Percentiles rank a stretch among this genome's conserved stretches.
phyloP scores from a whole-genome alignment of 2,888 invertebrate genomes.

The Diadegma fenestrale region DNA sequence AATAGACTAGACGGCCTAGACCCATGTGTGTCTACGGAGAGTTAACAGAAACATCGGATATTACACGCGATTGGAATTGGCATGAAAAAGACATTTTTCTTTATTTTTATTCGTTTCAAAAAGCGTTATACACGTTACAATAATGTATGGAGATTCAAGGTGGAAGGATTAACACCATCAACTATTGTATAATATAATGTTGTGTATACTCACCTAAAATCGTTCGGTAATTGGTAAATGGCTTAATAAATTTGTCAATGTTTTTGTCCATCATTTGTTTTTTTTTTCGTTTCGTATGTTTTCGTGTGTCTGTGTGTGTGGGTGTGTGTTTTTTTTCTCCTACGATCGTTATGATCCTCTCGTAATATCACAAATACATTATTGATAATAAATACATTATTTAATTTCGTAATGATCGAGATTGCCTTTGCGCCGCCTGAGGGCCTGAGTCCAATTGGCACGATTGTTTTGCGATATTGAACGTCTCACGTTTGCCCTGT shows the following conservation, averaged over 20 bases:
- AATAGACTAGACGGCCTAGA: too few species aligned
- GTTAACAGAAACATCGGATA: background rate
- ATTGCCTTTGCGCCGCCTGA: conserved; percentile 78
- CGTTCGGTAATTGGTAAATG: conserved; percentile 81
- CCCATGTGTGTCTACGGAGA: too few species aligned
- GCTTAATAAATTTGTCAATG: conserved; percentile 79
- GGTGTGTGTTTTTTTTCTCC: conserved; percentile 32
- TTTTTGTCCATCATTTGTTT: conserved; percentile 40
- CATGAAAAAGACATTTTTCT: conserved; percentile 79
- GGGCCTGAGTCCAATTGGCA: conserved; percentile 73
- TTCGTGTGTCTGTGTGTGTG: conserved; percentile 6
- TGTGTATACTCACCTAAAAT: conserved; percentile 83
- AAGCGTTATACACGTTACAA: conserved; percentile 83
- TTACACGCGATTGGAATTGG: conserved; percentile 63
- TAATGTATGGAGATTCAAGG: conserved; percentile 80
- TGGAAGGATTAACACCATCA: conserved; percentile 80
- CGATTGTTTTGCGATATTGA: conserved; percentile 78
- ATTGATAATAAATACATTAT: conserved; percentile 69
- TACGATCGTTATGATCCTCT: conserved; percentile 31
- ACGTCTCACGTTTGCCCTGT: conserved; percentile 82
- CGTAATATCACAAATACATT: conserved; percentile 82
- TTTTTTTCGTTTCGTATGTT: conserved; percentile 14
- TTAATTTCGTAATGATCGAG: conserved; percentile 79
- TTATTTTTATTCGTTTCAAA: conserved; percentile 80
- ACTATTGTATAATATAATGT: conserved; percentile 80